phyloP scores from a whole-genome alignment of 53 echinoderm and acorn worm genomes.

The Astropecten irregularis region DNA sequence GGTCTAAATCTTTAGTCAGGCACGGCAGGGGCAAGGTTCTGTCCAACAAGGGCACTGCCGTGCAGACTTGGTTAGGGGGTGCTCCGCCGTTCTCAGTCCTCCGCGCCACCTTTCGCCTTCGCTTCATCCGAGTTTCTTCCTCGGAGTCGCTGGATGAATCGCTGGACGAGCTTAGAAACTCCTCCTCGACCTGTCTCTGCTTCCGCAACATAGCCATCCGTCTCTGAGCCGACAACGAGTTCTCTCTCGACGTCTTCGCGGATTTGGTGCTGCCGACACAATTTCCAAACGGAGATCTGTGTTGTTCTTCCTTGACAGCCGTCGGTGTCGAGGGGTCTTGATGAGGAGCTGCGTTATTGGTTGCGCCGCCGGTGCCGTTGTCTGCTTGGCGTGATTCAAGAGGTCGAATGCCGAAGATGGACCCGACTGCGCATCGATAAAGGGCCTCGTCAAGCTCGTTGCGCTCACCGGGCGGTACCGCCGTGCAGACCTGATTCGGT shows the following conservation, averaged over 20 bases:
- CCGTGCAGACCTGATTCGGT: constrained; percentile 83
- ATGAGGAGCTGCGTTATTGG: not conserved
- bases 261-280: not conserved
- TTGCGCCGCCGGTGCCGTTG: too few species aligned
- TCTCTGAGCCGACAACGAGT: constrained; percentile 7
- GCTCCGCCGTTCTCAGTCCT: constrained; percentile 3
- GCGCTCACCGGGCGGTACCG: constrained; percentile 54
- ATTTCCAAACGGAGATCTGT: not conserved
- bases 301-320: not conserved
- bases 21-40: constrained; percentile 59
- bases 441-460: constrained; percentile 68
- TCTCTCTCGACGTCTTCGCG: not conserved
- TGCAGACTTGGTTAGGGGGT: constrained; percentile 65
- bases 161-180: constrained; percentile 2
- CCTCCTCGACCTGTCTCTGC: constrained; percentile 21
- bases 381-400: not conserved
- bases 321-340: not conserved
- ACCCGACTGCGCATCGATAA: constrained; percentile 39
- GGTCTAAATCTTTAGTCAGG: constrained; percentile 5
- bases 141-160: constrained; percentile 55
- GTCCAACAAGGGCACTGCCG: constrained; percentile 66
- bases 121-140: constrained; percentile 24
- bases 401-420: constrained; percentile 22
- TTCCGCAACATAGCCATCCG: constrained; percentile 26
- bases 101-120: constrained; percentile 46